Percentiles rank a stretch among this genome's conserved stretches.
These are phyloP conservation scores for Megalopta genalis DNA, from an alignment of 1,140 invertebrate genomes.

Conservation along the genomic window DNA sequence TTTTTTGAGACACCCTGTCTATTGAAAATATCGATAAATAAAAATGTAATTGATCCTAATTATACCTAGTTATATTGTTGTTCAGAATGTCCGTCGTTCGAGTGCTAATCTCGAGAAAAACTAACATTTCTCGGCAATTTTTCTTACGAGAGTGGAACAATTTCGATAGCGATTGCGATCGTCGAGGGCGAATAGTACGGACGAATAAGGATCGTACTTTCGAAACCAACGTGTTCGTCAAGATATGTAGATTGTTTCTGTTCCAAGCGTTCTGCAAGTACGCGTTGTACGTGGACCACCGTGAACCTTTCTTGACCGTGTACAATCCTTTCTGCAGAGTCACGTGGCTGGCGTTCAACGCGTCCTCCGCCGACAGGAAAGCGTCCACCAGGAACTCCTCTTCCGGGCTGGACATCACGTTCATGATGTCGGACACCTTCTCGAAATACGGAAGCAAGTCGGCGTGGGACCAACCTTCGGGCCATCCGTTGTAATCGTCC, in stretches of 20 bases:
- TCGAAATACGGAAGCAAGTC: slow-evolving; percentile 81
- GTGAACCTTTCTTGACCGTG: slow-evolving; percentile 83
- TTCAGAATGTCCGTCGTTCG: no score
- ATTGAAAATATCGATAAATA: no score
- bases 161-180: no score
- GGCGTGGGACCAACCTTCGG: slow-evolving; percentile 81
- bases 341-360: slow-evolving; percentile 71
- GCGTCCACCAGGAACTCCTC: slow-evolving; percentile 71
- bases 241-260: slow-evolving; percentile 85
- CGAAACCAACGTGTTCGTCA: slow-evolving; percentile 84
- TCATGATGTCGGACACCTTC: slow-evolving; percentile 77
- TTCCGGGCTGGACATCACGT: slow-evolving; percentile 72
- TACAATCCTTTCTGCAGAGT: slow-evolving; percentile 79
- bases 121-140: no score
- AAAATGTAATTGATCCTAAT: no score
- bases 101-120: no score
- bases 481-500: slow-evolving; percentile 83
- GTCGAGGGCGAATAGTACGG: neutral
- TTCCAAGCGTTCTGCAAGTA: slow-evolving; percentile 85
- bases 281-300: slow-evolving; percentile 85
- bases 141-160: no score
- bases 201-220: slow-evolving; percentile 71
- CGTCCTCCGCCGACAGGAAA: slow-evolving; percentile 63
- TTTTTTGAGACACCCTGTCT: no score
- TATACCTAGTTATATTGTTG: no score